These are phyloP conservation scores for Eupithecia dodoneata DNA, from an alignment of 2,888 invertebrate species.

Conservation along the genomic window DNA sequence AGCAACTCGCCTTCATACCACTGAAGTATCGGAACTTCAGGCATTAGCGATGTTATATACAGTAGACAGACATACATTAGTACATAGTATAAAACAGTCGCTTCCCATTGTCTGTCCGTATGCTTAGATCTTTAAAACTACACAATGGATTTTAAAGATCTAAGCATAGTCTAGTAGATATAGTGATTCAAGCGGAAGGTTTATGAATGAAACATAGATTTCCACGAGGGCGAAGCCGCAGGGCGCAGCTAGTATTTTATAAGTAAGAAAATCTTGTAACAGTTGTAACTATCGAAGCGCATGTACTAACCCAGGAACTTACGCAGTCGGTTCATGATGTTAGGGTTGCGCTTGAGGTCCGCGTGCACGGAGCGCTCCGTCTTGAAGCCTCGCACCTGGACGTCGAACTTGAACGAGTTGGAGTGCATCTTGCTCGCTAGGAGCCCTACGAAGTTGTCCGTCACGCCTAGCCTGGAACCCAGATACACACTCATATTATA, in stretches of 20 bases:
- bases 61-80: no score
- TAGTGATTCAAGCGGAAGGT: no score
- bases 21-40: slow-evolving; percentile 88
- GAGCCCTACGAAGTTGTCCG: slow-evolving; percentile 65
- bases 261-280: no score
- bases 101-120: no score
- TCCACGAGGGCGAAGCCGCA: no score
- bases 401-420: slow-evolving; percentile 60
- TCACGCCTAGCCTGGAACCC: slow-evolving; percentile 55
- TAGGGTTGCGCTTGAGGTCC: slow-evolving; percentile 89
- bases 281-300: background rate
- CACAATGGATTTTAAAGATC: no score
- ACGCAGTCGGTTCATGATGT: slow-evolving; percentile 87
- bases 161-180: no score
- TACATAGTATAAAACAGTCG: no score
- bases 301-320: slow-evolving; percentile 77
- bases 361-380: slow-evolving; percentile 89
- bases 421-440: slow-evolving; percentile 55
- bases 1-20: slow-evolving; percentile 96
- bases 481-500: background rate
- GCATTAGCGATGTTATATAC: slow-evolving; percentile 87
- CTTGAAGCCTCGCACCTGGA: slow-evolving; percentile 90
- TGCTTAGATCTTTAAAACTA: no score
- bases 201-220: no score
- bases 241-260: no score